Evolutionary conservation across 2,888 invertebrate genomes (phyloP).

Genomic region (Tridacna crocea): DNA sequence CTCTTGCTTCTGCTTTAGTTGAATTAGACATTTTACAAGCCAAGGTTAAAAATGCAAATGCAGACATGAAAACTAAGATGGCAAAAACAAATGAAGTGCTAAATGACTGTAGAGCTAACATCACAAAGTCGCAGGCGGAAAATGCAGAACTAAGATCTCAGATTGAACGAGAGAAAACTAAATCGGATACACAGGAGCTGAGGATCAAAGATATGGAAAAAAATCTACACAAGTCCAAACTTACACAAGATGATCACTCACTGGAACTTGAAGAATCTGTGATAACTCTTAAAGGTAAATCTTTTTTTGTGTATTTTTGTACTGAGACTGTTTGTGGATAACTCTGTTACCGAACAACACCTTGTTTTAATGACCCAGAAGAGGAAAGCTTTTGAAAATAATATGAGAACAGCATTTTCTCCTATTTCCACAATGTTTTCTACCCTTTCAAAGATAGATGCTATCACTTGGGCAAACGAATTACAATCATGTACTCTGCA

Average conservation of each 20-base stretch:
- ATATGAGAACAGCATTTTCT: not conserved
- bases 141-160: conserved; percentile 75
- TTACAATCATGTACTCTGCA: too few species aligned
- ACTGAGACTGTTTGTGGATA: not conserved
- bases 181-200: conserved; percentile 64
- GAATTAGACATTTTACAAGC: conserved; percentile 79
- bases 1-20: conserved; percentile 76
- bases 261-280: conserved; percentile 69
- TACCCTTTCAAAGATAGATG: too few species aligned
- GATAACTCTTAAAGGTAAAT: conserved; percentile 65
- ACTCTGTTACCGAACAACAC: too few species aligned
- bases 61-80: conserved; percentile 76
- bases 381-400: not conserved
- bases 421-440: not conserved
- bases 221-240: conserved; percentile 60
- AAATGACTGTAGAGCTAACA: conserved; percentile 76
- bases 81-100: conserved; percentile 75
- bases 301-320: not conserved
- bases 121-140: conserved; percentile 76
- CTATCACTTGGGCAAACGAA: too few species aligned
- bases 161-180: conserved; percentile 72
- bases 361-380: too few species aligned
- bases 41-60: conserved; percentile 75
- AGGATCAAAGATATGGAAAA: conserved; percentile 70
- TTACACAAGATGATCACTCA: conserved; percentile 60